These are phyloP conservation scores for Varecia variegata DNA, from an alignment of 2,797 vertebrate species.

Conservation along the genomic window DNA sequence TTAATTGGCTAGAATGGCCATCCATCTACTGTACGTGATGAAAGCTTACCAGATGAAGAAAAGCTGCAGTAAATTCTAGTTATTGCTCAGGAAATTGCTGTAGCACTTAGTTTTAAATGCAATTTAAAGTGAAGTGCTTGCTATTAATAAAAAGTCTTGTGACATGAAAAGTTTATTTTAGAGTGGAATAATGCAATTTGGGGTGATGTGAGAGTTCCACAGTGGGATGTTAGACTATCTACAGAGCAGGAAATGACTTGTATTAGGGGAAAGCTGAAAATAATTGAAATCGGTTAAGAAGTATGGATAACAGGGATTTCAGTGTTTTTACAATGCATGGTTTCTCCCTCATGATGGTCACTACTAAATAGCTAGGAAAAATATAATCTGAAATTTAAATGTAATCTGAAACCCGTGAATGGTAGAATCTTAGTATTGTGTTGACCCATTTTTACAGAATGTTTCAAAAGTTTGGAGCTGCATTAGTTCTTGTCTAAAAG, in stretches of 20 bases:
- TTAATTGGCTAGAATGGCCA: slow-evolving; percentile 68
- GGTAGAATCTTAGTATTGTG: neutral
- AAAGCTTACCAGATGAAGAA: slow-evolving; percentile 68
- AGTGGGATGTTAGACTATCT: slow-evolving; percentile 25
- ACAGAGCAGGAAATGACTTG: slow-evolving; percentile 9
- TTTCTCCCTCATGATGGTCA: slow-evolving; percentile 36
- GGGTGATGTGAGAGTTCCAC: neutral
- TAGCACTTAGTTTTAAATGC: slow-evolving; percentile 68
- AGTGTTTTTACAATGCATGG: neutral
- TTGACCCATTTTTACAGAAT: slow-evolving; percentile 34
- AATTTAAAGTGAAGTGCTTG: slow-evolving; percentile 66
- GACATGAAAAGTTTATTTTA: slow-evolving; percentile 75
- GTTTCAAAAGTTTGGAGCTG: neutral
- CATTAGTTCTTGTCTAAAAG: slow-evolving; percentile 50
- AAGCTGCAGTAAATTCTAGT: slow-evolving; percentile 65
- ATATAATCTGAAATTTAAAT: slow-evolving; percentile 45
- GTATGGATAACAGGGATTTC: neutral
- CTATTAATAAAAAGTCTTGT: slow-evolving; percentile 71
- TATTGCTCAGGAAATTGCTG: slow-evolving; percentile 72
- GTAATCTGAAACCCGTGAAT: slow-evolving; percentile 2
- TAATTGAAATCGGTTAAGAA: slow-evolving; percentile 52
- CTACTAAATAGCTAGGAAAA: slow-evolving; percentile 1
- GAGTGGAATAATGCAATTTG: slow-evolving; percentile 42
- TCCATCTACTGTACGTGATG: slow-evolving; percentile 48
- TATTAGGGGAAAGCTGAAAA: slow-evolving; percentile 33